Conservation (phyloP, 2,888 invertebrate genomes). For the Nemurella pictetii region DNA sequence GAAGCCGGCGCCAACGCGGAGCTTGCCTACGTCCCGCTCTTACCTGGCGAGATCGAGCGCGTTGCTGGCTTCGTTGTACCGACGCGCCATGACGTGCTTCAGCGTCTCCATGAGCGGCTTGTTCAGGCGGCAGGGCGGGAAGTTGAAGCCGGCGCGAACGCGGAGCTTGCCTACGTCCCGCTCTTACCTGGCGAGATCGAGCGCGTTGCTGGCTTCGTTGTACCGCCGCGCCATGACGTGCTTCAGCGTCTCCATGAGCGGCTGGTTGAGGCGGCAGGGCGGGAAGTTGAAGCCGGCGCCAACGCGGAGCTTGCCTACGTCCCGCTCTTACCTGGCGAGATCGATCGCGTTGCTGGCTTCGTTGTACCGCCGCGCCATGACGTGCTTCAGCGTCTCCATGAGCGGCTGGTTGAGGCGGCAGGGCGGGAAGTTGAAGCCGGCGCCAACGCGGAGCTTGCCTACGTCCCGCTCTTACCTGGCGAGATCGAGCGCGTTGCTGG, state of each 20-base stretch:
- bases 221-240: constrained; percentile 80
- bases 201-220: constrained; percentile 54
- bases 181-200: constrained; percentile 30
- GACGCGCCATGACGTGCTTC: constrained; percentile 77
- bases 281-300: too few species aligned
- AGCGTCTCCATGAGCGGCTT: constrained; percentile 71
- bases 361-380: constrained; percentile 82
- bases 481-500: constrained; percentile 35
- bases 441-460: too few species aligned
- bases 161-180: too few species aligned
- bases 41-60: constrained; percentile 33
- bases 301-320: too few species aligned
- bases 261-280: constrained; percentile 64
- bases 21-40: too few species aligned
- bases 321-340: constrained; percentile 14
- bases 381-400: constrained; percentile 74
- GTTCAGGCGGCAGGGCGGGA: constrained; percentile 69
- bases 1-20: constrained; percentile 63
- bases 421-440: constrained; percentile 66
- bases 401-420: constrained; percentile 66
- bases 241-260: constrained; percentile 75
- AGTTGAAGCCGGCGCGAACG: constrained; percentile 63
- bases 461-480: not conserved
- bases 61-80: constrained; percentile 65
- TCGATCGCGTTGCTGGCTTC: constrained; percentile 46